Percentiles rank a stretch among this genome's conserved stretches.
These are phyloP conservation scores for Ranitomeya imitator DNA, from an alignment of 2,113 vertebrate species.

Conservation along the genomic window DNA sequence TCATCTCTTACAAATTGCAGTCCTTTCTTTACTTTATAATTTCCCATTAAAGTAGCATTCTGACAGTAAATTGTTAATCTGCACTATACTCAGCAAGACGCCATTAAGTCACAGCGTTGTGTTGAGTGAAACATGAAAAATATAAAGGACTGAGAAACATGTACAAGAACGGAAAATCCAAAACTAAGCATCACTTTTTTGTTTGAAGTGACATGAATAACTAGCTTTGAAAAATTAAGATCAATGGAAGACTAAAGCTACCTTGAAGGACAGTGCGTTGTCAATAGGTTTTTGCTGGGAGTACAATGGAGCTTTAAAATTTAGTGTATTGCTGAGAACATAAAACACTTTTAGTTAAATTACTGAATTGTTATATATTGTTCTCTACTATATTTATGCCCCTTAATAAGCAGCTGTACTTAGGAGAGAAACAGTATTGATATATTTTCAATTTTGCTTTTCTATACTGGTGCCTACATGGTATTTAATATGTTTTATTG, in stretches of 20 bases:
- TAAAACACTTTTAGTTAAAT: slow-evolving; percentile 24
- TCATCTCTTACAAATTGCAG: neutral
- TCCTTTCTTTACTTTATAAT: neutral
- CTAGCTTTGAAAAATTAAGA: neutral
- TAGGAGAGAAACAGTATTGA: slow-evolving; percentile 33
- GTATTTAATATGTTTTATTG: slow-evolving; percentile 41
- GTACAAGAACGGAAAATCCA: neutral
- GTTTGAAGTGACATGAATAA: neutral
- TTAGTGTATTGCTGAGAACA: neutral
- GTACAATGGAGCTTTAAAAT: neutral
- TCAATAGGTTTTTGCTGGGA: neutral
- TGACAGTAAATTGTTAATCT: neutral
- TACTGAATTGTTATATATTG: slow-evolving; percentile 23
- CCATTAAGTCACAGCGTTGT: neutral
- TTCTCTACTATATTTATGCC: slow-evolving; percentile 15
- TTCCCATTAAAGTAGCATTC: neutral
- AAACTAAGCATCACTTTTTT: neutral
- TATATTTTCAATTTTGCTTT: slow-evolving; percentile 44
- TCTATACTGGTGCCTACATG: slow-evolving; percentile 8
- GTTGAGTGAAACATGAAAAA: neutral
- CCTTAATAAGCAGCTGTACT: slow-evolving; percentile 24
- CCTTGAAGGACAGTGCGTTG: neutral
- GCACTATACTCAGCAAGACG: neutral
- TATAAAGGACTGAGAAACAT: neutral
- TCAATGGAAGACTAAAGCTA: neutral